A percentile compares a stretch with the other conserved stretches of the same genome.
phyloP scores from a whole-genome alignment of 2,797 vertebrate genomes.

The Dendrocincla tyrannina region DNA sequence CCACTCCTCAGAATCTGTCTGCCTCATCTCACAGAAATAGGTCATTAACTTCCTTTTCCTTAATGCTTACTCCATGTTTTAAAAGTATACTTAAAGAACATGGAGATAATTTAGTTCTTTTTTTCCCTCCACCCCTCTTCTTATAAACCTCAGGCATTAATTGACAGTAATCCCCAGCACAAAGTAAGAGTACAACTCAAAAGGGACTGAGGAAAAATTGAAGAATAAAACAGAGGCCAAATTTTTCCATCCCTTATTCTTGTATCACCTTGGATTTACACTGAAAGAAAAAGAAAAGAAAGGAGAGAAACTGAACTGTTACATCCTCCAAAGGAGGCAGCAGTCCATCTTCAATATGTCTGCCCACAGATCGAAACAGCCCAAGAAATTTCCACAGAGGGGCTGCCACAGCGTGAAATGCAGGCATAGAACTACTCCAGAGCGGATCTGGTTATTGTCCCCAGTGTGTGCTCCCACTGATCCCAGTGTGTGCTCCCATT shows the following conservation, averaged over 20 bases:
- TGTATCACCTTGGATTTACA: neutral
- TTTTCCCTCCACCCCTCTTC: neutral
- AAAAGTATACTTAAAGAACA: neutral
- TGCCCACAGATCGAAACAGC: neutral
- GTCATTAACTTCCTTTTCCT: constrained; percentile 17
- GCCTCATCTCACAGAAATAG: neutral
- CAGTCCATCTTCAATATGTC: neutral
- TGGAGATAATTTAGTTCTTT: neutral
- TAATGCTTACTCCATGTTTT: neutral
- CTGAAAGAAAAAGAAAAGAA: neutral
- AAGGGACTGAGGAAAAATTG: neutral
- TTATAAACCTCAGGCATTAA: neutral
- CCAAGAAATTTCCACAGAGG: neutral
- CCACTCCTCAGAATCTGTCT: neutral
- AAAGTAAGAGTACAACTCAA: neutral
- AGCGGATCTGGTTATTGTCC: neutral
- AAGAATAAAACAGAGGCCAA: neutral
- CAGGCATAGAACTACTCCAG: constrained; percentile 7
- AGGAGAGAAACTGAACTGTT: neutral
- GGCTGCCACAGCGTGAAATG: constrained; percentile 8
- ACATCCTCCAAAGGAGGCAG: neutral
- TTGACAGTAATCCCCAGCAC: neutral
- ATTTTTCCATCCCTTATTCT: neutral
- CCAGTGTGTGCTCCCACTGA: neutral
- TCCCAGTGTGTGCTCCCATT: neutral